Evolutionary conservation across 2,797 vertebrate species (phyloP).

Genomic region (Podarcis lilfordi): DNA sequence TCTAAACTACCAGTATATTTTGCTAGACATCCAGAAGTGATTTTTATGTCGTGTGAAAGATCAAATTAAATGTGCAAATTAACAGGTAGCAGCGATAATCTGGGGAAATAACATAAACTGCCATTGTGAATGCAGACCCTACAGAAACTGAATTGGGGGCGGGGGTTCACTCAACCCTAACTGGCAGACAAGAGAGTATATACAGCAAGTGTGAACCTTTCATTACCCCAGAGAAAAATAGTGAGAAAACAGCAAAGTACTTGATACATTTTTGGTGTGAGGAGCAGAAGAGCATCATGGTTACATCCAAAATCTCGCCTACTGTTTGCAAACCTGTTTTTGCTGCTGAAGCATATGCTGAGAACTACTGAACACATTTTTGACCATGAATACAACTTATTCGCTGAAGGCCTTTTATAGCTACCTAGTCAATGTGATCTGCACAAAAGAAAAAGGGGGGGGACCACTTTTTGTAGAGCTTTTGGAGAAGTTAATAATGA

Average conservation of each 20-base stretch:
- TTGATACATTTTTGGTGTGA: neutral
- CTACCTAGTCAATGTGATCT: neutral
- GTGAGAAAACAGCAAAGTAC: neutral
- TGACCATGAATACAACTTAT: neutral
- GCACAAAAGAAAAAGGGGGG: too few relatives aligned
- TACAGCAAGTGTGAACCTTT: neutral
- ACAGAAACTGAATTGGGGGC: neutral
- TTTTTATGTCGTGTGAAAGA: neutral
- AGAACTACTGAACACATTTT: neutral
- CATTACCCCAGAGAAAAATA: neutral
- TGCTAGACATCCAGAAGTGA: too few relatives aligned
- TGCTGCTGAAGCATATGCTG: neutral
- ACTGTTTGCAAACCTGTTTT: neutral
- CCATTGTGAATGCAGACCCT: neutral
- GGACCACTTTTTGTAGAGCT: fast-evolving
- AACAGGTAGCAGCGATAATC: neutral
- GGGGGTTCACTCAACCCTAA: neutral
- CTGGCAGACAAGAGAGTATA: neutral
- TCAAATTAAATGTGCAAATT: neutral
- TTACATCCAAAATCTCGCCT: neutral
- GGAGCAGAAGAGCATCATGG: neutral
- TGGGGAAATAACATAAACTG: neutral
- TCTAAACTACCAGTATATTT: too few relatives aligned
- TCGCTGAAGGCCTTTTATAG: neutral
- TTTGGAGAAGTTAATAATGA: neutral